These are phyloP conservation scores for Phenganax stokvisi DNA, from an alignment of 92 coral and sea anemone species.

Conservation along the genomic window DNA sequence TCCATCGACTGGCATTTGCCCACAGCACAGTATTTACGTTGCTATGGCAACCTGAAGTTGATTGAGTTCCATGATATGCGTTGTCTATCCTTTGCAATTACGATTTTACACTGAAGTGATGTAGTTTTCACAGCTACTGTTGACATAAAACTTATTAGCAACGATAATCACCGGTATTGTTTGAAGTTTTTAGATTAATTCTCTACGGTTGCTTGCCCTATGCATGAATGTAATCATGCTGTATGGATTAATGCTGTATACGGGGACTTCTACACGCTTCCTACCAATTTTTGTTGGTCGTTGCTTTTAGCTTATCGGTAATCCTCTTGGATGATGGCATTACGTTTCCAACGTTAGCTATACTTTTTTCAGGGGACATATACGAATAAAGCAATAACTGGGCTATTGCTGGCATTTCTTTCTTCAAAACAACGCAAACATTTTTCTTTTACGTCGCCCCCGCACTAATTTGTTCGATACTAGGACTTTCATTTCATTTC, in stretches of 20 bases:
- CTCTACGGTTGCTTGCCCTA: conserved; percentile 9
- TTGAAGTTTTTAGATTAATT: conserved; percentile 35
- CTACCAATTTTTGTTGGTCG: background rate
- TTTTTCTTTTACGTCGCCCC: conserved; percentile 12
- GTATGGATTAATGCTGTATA: background rate
- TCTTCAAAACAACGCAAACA: background rate
- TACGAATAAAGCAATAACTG: conserved; percentile 3
- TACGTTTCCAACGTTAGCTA: background rate
- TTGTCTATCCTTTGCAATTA: background rate
- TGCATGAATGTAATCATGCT: background rate
- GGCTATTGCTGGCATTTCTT: background rate
- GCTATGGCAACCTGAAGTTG: conserved; percentile 1
- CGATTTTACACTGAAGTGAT: background rate
- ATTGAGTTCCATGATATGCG: conserved; percentile 6
- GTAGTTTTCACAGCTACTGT: conserved; percentile 17
- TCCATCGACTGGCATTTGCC: background rate
- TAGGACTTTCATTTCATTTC: background rate
- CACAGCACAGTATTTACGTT: background rate
- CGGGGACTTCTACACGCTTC: background rate
- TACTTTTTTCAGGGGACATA: background rate
- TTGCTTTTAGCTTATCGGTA: background rate
- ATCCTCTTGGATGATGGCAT: background rate
- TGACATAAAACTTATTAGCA: conserved; percentile 19
- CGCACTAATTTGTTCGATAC: background rate
- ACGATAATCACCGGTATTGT: conserved; percentile 28